Evolutionary conservation across 92 coral and sea anemone genomes (phyloP), one percentile per base, ranked within the genome.

Genomic region (Palythoa grandis): DNA sequence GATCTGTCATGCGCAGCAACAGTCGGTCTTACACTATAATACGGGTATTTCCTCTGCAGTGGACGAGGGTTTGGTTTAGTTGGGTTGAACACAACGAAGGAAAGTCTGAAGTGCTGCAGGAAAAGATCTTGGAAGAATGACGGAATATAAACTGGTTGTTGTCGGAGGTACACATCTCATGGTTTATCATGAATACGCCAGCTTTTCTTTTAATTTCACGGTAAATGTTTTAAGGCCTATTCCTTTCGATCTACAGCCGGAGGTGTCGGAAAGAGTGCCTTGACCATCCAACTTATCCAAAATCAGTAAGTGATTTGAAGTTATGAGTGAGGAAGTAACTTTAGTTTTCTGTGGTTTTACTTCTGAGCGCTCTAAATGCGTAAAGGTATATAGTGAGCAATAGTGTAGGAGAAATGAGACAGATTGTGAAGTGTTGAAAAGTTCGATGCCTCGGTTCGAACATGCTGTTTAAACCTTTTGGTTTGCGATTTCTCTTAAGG

Each of bases 201-300:
- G 65, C 11, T 63, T 17, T 56, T 16, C 1, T 11, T 40, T 60
- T 22, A 7, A 17, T 37, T 39, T 5, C 14, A 11, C 23, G 3
- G 35, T 11, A 43, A 57, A 43, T 70, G 20, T 76, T 76, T 19
- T 50, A 76, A 69, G 86, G 54, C 20, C 52, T 60, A 66, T 16
- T 83, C 57, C 79, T 72, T 70, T 78, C 22, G 76, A 78, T 84
- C 86, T 86, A 50, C 89, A 96, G 98, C 98, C 89, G 98, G 98
- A 38, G 98, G 98, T 82, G 98, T 96, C 67, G 98, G 98, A 43
- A 96, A 96, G 61, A 96, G 98, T 77, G 98, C 98, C 3, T 87
- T 96, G 90, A 96, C 98, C 15, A 96, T 96, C 53, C 98, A 96
- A 86, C 98, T 96, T 7, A 96, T 96, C n/a, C 98, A 96, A 82